Conservation (phyloP, 1,140 invertebrate species). For the Nilaparvata lugens region DNA sequence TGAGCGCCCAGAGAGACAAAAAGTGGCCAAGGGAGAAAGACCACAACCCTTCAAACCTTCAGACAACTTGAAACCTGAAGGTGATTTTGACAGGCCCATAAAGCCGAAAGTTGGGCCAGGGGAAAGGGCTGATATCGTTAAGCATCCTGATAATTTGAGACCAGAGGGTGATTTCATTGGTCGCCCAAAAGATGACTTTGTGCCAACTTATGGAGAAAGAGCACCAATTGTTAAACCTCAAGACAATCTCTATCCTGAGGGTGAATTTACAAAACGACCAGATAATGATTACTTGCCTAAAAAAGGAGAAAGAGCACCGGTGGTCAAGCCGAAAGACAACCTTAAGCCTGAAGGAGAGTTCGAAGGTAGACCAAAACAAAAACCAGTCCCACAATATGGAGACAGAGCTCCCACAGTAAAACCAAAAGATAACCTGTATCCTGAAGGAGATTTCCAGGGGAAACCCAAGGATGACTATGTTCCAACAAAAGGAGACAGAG, state of each 20-base stretch:
- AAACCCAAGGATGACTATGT: conserved; percentile 18
- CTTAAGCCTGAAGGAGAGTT: conserved; percentile 46
- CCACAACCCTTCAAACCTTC: conserved; percentile 40
- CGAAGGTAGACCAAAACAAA: conserved; percentile 35
- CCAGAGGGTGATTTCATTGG: conserved; percentile 55
- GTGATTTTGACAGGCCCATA: conserved; percentile 44
- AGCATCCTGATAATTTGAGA: conserved; percentile 43
- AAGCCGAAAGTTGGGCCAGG: conserved; percentile 31
- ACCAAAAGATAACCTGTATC: conserved; percentile 32
- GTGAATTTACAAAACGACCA: conserved; percentile 41
- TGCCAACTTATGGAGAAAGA: conserved; percentile 34
- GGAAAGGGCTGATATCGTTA: conserved; percentile 34
- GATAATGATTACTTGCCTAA: conserved; percentile 23
- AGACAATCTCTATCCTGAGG: conserved; percentile 50
- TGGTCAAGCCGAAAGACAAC: conserved; percentile 42
- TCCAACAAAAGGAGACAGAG: conserved; percentile 33
- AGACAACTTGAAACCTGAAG: conserved; percentile 47
- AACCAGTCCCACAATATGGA: conserved; percentile 3
- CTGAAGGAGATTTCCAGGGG: conserved; percentile 38
- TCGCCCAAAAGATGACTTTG: conserved; percentile 49
- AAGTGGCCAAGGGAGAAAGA: conserved; percentile 47
- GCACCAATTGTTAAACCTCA: conserved; percentile 32
- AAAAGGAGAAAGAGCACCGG: conserved; percentile 29
- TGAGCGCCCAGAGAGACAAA: conserved; percentile 43
- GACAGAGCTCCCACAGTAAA: conserved; percentile 34